Base-by-base conservation (phyloP, 2,797 vertebrate species). In the Xenops minutus region DNA sequence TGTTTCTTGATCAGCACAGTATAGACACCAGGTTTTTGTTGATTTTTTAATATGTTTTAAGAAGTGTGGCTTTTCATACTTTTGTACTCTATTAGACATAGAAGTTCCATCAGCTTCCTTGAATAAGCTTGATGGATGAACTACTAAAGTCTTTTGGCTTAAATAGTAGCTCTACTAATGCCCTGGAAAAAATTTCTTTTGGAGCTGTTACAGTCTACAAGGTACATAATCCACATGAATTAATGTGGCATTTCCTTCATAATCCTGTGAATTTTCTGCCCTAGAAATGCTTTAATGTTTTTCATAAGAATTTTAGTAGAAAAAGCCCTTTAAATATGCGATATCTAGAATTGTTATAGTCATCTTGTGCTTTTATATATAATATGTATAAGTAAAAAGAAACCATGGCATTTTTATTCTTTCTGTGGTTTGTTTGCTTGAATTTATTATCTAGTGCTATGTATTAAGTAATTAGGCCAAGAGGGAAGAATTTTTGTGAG, bases 181-280 rank as follows among this genome's bases (percentile, higher is more conserved):
- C 52, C 51, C 67, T 82, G 64, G 73, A 93, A 76, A 69, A 75
- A 51, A 59, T 85, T 91, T 83, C n/a, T 85, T 92, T 89, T 94
- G 58, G 93, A 95, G 30, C 46, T 77, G 12, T 76, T 92, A 66
- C 76, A 43, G 11, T 84, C 43, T 91, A 32, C 49, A 63, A 69
- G 29, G 15, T 86, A 22, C 73, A 56, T 95, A 93, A 96, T 92
- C 89, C 39, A 19, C 0, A 0, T 58, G 64, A 77, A 90, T 92
- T 86, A 91, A 88, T 78, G 20, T 81, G 88, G 36, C 48, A 89
- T 94, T 92, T 94, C 62, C 79, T 91, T 93, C 73, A 56, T 91
- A 93, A 92, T 89, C 72, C 69, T 88, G 0, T 78, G 68, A 89
- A 68, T 86, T 94, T 91, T 95, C 62, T 92, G 73, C 62, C 36